phyloP scores from a whole-genome alignment of 2,888 invertebrate genomes.

The Agrenia bidenticulata region DNA sequence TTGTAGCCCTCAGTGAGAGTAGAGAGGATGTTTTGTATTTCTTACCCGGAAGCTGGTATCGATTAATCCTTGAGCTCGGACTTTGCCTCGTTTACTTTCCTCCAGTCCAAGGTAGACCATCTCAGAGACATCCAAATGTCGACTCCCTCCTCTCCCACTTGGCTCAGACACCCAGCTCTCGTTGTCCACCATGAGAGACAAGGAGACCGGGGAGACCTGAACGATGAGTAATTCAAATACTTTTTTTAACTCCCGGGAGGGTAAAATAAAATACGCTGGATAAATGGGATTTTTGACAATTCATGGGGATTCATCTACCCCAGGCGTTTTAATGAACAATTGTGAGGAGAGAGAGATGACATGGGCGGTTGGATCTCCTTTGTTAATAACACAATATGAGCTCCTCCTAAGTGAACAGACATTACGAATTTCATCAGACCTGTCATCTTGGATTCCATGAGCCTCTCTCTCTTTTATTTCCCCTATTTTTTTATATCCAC shows the following conservation, averaged over 20 bases:
- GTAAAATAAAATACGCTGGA: too few species aligned
- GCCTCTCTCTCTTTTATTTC: background rate
- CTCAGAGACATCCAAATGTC: constrained; percentile 52
- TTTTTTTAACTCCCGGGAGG: too few species aligned
- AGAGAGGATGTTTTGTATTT: too few species aligned
- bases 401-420: background rate
- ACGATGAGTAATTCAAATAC: background rate
- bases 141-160: constrained; percentile 47
- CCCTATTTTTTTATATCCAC: too few species aligned
- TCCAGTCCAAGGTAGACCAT: constrained; percentile 51
- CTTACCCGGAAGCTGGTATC: constrained; percentile 53
- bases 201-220: constrained; percentile 46
- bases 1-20: too few species aligned
- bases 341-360: too few species aligned
- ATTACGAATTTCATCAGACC: background rate
- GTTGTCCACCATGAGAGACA: constrained; percentile 52
- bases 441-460: constrained; percentile 9
- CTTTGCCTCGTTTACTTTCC: constrained; percentile 40
- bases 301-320: too few species aligned
- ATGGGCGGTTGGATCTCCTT: too few species aligned
- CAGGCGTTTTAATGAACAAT: too few species aligned
- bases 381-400: too few species aligned
- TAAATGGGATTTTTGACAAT: too few species aligned
- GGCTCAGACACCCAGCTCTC: constrained; percentile 47
- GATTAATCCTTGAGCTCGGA: constrained; percentile 50